These are phyloP conservation scores for Loris lydekkerianus DNA, from an alignment of 2,797 vertebrate species.

Conservation along the genomic window DNA sequence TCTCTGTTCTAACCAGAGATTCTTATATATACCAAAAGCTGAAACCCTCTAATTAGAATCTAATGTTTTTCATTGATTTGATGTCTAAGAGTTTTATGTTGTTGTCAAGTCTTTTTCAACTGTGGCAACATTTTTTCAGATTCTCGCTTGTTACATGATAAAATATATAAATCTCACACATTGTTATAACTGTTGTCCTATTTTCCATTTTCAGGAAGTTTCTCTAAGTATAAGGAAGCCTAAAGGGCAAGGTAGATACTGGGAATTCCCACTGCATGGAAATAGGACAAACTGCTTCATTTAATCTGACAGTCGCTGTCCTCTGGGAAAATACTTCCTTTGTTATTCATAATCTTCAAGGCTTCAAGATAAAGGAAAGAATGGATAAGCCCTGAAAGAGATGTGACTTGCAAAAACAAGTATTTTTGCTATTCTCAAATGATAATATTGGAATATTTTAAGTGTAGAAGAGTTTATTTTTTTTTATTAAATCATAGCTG, in stretches of 20 bases:
- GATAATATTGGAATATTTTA: neutral
- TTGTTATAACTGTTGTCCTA: neutral
- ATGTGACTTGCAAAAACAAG: neutral
- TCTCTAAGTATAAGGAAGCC: neutral
- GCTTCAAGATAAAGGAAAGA: neutral
- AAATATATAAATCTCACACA: slow-evolving; percentile 11
- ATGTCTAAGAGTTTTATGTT: slow-evolving; percentile 21
- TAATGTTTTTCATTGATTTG: neutral
- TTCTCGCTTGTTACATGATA: neutral
- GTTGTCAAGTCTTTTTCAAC: slow-evolving; percentile 38
- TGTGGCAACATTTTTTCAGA: neutral
- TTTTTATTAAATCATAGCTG: no score
- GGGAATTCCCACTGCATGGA: neutral
- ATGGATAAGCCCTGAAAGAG: neutral
- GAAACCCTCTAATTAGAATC: neutral
- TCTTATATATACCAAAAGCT: neutral
- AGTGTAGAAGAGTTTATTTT: neutral
- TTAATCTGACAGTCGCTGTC: neutral
- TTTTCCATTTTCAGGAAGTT: slow-evolving; percentile 1
- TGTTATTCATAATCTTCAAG: neutral
- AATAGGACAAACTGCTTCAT: neutral
- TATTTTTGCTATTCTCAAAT: neutral
- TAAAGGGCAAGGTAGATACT: neutral
- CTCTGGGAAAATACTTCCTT: neutral
- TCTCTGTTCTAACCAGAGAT: neutral